Conservation (phyloP, 2,113 vertebrate species). For the Eptesicus fuscus region DNA sequence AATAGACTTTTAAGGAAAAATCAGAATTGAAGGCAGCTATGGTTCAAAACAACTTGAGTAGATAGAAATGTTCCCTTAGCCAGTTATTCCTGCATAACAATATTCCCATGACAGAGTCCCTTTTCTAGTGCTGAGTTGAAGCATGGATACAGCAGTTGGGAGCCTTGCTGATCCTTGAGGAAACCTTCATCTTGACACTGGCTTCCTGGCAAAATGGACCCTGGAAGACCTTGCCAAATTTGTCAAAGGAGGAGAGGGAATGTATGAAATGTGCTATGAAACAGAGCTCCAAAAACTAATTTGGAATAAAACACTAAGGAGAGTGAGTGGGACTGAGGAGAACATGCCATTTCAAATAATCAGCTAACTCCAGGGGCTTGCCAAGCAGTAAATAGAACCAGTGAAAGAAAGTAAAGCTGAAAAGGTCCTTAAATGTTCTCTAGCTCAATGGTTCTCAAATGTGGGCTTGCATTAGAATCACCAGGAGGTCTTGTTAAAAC, state of each 20-base stretch:
- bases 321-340: conserved; percentile 18
- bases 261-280: background rate
- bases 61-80: background rate
- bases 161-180: background rate
- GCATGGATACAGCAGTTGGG: background rate
- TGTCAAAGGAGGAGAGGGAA: background rate
- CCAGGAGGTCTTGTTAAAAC: background rate
- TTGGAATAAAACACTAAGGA: conserved; percentile 51
- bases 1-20: conserved; percentile 26
- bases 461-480: background rate
- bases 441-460: conserved; percentile 4
- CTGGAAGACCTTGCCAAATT: conserved; percentile 2
- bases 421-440: background rate
- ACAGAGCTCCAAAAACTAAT: conserved; percentile 60
- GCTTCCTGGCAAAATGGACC: background rate
- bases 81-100: background rate
- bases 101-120: background rate
- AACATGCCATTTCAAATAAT: conserved; percentile 53
- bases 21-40: background rate
- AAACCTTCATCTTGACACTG: background rate
- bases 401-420: background rate
- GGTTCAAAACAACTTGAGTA: background rate
- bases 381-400: background rate
- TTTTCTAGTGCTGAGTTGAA: conserved; percentile 43
- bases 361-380: background rate